Evolutionary conservation across 2,888 invertebrate species (phyloP).

Genomic region (Trichacis sp.): DNA sequence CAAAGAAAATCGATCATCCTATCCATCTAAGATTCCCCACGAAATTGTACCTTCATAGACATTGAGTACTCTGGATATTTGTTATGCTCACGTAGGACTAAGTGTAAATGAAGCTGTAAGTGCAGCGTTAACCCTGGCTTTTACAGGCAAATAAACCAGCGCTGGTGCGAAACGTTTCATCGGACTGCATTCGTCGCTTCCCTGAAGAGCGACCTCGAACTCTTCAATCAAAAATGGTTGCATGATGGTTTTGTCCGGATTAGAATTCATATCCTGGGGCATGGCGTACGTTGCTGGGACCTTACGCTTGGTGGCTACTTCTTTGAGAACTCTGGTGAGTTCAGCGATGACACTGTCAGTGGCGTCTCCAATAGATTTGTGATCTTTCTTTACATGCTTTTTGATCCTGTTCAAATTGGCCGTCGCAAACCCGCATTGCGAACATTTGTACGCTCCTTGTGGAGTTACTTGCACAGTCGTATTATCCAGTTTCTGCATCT

Average conservation of each 20-base stretch:
- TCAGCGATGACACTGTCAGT: constrained; percentile 69
- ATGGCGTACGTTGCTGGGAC: constrained; percentile 77
- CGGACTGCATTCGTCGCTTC: constrained; percentile 53
- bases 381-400: constrained; percentile 70
- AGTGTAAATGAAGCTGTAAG: constrained; percentile 93
- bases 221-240: constrained; percentile 92
- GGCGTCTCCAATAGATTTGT: constrained; percentile 63
- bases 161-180: constrained; percentile 84
- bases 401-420: constrained; percentile 65
- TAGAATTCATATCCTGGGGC: constrained; percentile 71
- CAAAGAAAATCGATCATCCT: too few species aligned
- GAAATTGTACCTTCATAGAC: too few species aligned
- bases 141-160: constrained; percentile 93
- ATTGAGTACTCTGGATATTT: constrained; percentile 27
- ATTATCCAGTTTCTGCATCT: constrained; percentile 70
- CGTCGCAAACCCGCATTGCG: constrained; percentile 64
- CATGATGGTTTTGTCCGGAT: constrained; percentile 81
- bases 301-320: constrained; percentile 72
- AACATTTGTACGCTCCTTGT: constrained; percentile 64
- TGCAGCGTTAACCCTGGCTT: constrained; percentile 86
- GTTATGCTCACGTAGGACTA: constrained; percentile 83
- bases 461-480: constrained; percentile 70
- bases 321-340: constrained; percentile 70
- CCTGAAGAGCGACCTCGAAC: constrained; percentile 66
- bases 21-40: too few species aligned